These are phyloP conservation scores for Acanthopagrus latus DNA, from an alignment of 2,797 vertebrate genomes.

Conservation along the genomic window DNA sequence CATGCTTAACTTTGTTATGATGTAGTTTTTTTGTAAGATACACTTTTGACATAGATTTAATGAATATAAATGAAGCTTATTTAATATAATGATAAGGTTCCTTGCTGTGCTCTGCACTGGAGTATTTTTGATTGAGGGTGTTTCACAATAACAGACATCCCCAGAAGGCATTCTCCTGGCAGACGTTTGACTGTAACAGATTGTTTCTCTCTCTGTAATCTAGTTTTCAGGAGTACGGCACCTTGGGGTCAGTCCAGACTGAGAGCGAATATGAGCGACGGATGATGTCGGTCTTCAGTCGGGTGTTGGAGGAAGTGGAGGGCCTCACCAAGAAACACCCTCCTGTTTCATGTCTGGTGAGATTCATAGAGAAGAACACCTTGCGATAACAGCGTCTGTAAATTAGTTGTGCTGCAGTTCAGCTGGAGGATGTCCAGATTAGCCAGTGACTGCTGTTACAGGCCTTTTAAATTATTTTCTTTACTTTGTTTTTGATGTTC, in stretches of 20 bases:
- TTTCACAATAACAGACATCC: constrained; percentile 1
- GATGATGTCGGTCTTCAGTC: constrained; percentile 95
- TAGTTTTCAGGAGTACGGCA: constrained; percentile 95
- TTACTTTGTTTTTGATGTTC: background rate
- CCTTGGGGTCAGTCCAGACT: constrained; percentile 87
- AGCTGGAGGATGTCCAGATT: constrained; percentile 7
- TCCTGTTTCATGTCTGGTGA: constrained; percentile 96
- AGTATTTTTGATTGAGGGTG: background rate
- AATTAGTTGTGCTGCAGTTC: background rate
- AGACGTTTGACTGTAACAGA: constrained; percentile 20
- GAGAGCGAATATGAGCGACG: constrained; percentile 96
- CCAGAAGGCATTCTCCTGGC: constrained; percentile 3
- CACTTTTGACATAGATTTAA: background rate
- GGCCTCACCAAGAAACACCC: constrained; percentile 94
- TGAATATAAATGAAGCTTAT: constrained; percentile 16
- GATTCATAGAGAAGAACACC: constrained; percentile 26
- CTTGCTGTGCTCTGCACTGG: background rate
- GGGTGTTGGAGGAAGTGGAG: constrained; percentile 94
- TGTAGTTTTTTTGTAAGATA: background rate
- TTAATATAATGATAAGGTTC: constrained; percentile 9
- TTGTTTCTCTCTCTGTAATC: constrained; percentile 42
- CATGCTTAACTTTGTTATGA: background rate
- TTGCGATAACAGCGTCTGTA: background rate
- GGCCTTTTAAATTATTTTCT: background rate
- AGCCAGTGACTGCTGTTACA: background rate